Conservation (phyloP, 1,140 invertebrate genomes). For the Drosophila busckii region DNA sequence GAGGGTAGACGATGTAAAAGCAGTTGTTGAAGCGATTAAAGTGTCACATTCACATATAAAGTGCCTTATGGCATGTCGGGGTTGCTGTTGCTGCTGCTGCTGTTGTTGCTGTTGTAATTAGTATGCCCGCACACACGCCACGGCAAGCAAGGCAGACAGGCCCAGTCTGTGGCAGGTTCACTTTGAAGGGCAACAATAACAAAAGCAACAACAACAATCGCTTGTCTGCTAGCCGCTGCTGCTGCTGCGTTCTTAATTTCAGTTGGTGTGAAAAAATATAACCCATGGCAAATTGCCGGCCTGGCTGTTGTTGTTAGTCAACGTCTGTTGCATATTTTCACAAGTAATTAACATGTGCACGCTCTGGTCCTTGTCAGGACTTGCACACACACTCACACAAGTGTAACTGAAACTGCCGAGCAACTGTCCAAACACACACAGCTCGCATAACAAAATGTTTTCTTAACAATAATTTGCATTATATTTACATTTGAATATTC, state of each 20-base stretch:
- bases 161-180: constrained; percentile 39
- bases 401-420: constrained; percentile 29
- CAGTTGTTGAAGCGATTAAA: constrained; percentile 59
- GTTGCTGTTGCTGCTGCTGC: constrained; percentile 11
- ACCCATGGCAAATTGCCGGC: constrained; percentile 57
- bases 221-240: constrained; percentile 6
- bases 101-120: constrained; percentile 55
- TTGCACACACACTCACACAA: not conserved
- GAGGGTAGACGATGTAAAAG: constrained; percentile 21
- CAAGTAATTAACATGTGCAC: constrained; percentile 75
- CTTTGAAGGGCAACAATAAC: constrained; percentile 61
- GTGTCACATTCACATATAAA: constrained; percentile 41
- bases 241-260: constrained; percentile 39
- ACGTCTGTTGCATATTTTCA: constrained; percentile 75
- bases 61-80: constrained; percentile 33
- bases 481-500: constrained; percentile 71
- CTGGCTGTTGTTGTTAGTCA: constrained; percentile 24
- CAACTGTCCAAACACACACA: constrained; percentile 61
- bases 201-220: constrained; percentile 38
- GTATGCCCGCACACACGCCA: constrained; percentile 62
- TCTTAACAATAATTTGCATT: constrained; percentile 71
- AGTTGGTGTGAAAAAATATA: constrained; percentile 64
- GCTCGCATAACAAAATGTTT: constrained; percentile 51
- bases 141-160: constrained; percentile 9
- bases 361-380: constrained; percentile 57